Evolutionary conservation across 2,113 vertebrate species (phyloP).

Genomic region (Oryctolagus cuniculus): mOryCun1.1 NC_091433.1:56833001-56833500

Average conservation of each 20-base stretch:
- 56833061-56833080: slow-evolving; percentile 14
- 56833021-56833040: slow-evolving; percentile 16
- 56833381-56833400: slow-evolving; percentile 51
- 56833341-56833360: slow-evolving; percentile 65
- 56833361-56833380: slow-evolving; percentile 52
- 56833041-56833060: slow-evolving; percentile 1
- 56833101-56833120: slow-evolving; percentile 47
- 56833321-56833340: slow-evolving; percentile 41
- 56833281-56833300: slow-evolving; percentile 53
- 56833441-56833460: neutral
- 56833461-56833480: too few species aligned
- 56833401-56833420: slow-evolving; percentile 16
- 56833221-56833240: neutral
- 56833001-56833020: slow-evolving; percentile 33
- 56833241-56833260: slow-evolving; percentile 39
- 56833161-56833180: slow-evolving; percentile 46
- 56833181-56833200: slow-evolving; percentile 43
- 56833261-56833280: neutral
- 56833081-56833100: slow-evolving; percentile 48
- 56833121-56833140: slow-evolving; percentile 8
- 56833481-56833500: too few species aligned
- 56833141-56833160: slow-evolving; percentile 64
- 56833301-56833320: slow-evolving; percentile 58
- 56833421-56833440: slow-evolving; percentile 29
- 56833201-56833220: neutral